Evolutionary conservation across 1,140 invertebrate genomes (phyloP), one percentile per base, ranked within the genome.

Genomic region (Papilio polyxenes): DNA sequence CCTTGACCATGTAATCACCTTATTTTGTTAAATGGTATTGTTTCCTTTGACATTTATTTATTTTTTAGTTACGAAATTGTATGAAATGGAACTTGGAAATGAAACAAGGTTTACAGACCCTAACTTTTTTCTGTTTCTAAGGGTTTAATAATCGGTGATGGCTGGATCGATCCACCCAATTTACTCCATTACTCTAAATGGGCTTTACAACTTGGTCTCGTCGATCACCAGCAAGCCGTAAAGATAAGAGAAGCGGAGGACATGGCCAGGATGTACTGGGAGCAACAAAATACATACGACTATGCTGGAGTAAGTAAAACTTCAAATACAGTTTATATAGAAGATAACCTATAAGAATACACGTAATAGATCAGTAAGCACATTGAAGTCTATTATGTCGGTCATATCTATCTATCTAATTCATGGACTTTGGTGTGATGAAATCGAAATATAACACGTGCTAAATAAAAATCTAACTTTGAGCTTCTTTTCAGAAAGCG

Each of bases 131-230:
- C 15, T 79, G 15, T 69, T 37, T 37, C 31, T 37, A 40, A 79
- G 77, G 77, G 77, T 62, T 62, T 79, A 37, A 79, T 79, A 79
- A 79, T 79, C 6, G 77, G 77, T 31, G 77, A 79, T 11, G 77
- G 77, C 2, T 79, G 77, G 53, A 79, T 79, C 53, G 77, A 79
- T 44, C 77, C 77, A 8, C 77, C 77, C 10, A 79, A 40, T 40
- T 59, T 79, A 17, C 77, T 79, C 8, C 77, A 79, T 8, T 79
- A 79, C 53, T 79, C 77, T 40, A 59, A 79, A 59, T 79, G 77
- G 77, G 77, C 77, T 40, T 59, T 78, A 7, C 53, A 78, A n/a
- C 23, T 56, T 13, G 76, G 76, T 37, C 31, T 78, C 20, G 53
- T 78, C 20, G 76, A 78, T 59, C 17, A 78, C 17, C 31, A 59